Conservation (phyloP, 2,888 invertebrate genomes). For the Eulithis prunata region DNA sequence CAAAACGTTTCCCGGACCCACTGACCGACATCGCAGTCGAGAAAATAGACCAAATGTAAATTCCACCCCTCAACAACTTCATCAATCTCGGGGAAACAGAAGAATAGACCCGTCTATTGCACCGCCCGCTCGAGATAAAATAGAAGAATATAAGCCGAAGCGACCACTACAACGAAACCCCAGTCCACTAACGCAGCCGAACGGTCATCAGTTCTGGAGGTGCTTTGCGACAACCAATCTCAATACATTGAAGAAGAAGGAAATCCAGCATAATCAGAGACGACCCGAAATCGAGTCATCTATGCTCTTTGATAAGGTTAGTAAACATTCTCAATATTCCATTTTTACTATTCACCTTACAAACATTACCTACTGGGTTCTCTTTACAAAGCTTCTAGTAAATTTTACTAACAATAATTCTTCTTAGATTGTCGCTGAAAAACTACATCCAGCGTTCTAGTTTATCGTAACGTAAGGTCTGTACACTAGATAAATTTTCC, state of each 20-base stretch:
- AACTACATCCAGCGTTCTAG: no score
- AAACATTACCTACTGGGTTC: no score
- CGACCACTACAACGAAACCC: background rate
- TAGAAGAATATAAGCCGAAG: constrained; percentile 5
- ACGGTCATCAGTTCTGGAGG: constrained; percentile 11
- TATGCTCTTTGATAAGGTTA: constrained; percentile 47
- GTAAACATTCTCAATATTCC: background rate
- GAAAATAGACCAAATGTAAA: constrained; percentile 3
- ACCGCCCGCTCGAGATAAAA: background rate
- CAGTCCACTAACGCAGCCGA: constrained; percentile 15
- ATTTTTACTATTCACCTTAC: no score
- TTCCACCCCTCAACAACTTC: constrained; percentile 10
- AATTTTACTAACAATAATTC: no score
- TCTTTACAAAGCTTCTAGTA: no score
- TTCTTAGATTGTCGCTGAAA: no score
- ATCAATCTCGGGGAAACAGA: constrained; percentile 8
- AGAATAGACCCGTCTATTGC: constrained; percentile 20
- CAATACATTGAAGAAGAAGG: constrained; percentile 14
- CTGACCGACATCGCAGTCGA: constrained; percentile 13
- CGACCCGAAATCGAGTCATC: constrained; percentile 4
- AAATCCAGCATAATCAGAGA: constrained; percentile 16
- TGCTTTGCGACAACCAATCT: constrained; percentile 26
- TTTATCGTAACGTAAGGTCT: no score
- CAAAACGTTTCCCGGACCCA: background rate
- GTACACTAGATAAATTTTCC: constrained; percentile 35